A percentile compares a stretch with the other conserved stretches of the same genome.
phyloP scores from a whole-genome alignment of 2,113 vertebrate species.

The Anarrhichthys ocellatus region DNA sequence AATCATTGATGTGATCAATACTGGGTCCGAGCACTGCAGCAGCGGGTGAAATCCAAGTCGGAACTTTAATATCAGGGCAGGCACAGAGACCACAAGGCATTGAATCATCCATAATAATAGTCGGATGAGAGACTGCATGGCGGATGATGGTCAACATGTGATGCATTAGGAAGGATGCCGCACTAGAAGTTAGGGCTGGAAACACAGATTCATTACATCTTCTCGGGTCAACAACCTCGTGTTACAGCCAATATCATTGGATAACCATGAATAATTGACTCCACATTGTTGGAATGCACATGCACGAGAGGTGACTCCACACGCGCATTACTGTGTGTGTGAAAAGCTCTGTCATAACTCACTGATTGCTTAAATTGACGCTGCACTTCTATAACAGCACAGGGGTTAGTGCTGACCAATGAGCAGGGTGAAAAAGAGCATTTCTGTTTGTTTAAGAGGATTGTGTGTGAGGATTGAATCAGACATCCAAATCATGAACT shows the following conservation, averaged over 20 bases:
- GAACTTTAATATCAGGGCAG: constrained; percentile 49
- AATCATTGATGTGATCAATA: constrained; percentile 80
- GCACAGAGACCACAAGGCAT: constrained; percentile 61
- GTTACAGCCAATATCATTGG: constrained; percentile 14
- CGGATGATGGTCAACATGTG: constrained; percentile 52
- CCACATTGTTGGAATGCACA: neutral
- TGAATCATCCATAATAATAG: constrained; percentile 67
- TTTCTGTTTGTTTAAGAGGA: neutral
- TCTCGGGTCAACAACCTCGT: constrained; percentile 30
- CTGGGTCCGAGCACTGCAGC: constrained; percentile 43
- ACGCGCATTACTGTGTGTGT: too few relatives aligned
- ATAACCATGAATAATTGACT: constrained; percentile 32
- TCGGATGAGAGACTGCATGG: constrained; percentile 66
- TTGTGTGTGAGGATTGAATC: neutral
- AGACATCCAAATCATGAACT: neutral
- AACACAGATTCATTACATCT: constrained; percentile 55
- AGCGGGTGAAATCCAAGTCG: constrained; percentile 73
- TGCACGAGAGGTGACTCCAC: constrained; percentile 12
- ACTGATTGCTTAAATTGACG: neutral
- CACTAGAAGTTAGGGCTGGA: constrained; percentile 6
- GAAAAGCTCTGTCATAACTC: neutral
- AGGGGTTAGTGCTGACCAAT: neutral
- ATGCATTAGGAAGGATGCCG: constrained; percentile 44
- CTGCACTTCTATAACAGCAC: neutral
- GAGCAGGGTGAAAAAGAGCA: neutral